Base-by-base conservation (phyloP, 2,888 invertebrate species). In the Leucoma salicis region DNA sequence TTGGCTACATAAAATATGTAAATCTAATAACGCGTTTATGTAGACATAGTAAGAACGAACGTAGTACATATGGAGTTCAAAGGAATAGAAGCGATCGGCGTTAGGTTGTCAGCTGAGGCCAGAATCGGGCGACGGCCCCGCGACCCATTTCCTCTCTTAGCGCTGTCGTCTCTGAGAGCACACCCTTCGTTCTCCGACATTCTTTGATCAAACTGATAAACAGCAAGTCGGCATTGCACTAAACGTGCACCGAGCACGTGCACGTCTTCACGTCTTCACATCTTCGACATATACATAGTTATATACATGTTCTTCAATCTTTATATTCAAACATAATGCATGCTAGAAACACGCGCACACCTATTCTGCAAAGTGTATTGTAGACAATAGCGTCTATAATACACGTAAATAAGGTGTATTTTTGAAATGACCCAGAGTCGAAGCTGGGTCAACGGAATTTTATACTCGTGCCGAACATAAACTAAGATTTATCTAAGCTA, bases 101-200 rank as follows among this genome's bases (percentile, higher is more conserved):
- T 21, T 61, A 74, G 76, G 77, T 75, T 70, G 74, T 56, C 71
- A 70, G 63, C 68, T 63, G 71, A 73, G 82, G 77, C 77, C 78
- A 75, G 62, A 74, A 74, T 64, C 74, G 86, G 83, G 68, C 84
- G 84, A 72, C 85, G 86, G 78, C 81, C 82, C 61, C 80, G 73
- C 85, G 86, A 83, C 79, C 84, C 79, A 83, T 69, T 80, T 83
- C 78, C 77, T 72, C 74, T 73, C 71, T 59, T 59, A 51, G 58
- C 57, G 60, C 54, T 60, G 53, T 58, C 52, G 58, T 55, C 63
- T 27, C 39, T 57, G 46, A 66, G 66, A 66, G 66, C 58, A 53
- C 66, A 54, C 69, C 58, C 59, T 67, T 68, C 68, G 57, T 53
- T 54, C 42, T 53, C 61, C 51, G 60, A 54, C 62, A 65, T 70